These are phyloP conservation scores for Papilio protenor DNA, from an alignment of 2,888 invertebrate species.

Conservation along the genomic window DNA sequence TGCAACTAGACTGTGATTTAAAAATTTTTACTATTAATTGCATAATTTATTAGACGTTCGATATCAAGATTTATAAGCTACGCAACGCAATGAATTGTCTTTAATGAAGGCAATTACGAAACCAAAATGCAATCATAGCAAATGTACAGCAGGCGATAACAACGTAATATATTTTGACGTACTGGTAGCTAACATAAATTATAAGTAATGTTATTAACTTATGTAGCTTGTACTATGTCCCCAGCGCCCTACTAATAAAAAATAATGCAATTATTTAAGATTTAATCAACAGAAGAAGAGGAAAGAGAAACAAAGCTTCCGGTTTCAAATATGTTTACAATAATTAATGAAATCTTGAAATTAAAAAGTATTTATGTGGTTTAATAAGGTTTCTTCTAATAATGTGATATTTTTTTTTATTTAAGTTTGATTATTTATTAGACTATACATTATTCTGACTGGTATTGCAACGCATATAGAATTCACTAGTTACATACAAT, in stretches of 20 bases:
- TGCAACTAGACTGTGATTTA: background rate
- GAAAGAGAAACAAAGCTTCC: too few species aligned
- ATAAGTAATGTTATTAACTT: background rate
- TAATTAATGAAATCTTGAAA: too few species aligned
- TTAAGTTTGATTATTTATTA: too few species aligned
- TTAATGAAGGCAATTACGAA: background rate
- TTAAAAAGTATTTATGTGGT: too few species aligned
- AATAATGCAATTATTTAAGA: too few species aligned
- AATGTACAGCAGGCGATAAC: background rate
- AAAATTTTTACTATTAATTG: conserved; percentile 2
- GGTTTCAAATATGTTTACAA: too few species aligned
- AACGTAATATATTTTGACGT: background rate
- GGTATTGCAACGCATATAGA: background rate
- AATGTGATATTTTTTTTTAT: too few species aligned
- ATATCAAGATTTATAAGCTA: conserved; percentile 10
- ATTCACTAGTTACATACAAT: background rate
- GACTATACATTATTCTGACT: too few species aligned
- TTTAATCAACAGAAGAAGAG: too few species aligned
- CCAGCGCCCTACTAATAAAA: too few species aligned
- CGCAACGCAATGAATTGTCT: conserved; percentile 4
- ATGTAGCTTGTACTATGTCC: background rate
- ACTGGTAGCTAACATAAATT: background rate
- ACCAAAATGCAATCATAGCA: background rate
- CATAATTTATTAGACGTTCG: background rate
- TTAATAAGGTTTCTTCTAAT: too few species aligned